These are phyloP conservation scores for Podarcis lilfordi DNA, from an alignment of 2,797 vertebrate species.

Conservation along the genomic window DNA sequence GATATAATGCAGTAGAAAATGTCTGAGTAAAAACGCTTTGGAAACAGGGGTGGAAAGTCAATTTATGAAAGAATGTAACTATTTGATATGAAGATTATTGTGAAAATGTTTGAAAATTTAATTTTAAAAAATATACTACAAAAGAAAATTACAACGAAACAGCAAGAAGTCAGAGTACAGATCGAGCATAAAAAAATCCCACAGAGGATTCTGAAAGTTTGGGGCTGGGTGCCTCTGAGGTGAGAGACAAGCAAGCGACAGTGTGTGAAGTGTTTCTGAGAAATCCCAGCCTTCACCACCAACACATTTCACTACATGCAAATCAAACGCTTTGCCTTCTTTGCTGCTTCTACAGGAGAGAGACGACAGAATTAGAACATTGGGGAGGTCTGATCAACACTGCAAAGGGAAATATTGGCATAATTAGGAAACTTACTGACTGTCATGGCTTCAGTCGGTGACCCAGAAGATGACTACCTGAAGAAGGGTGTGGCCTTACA, in stretches of 20 bases:
- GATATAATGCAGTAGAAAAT: no score
- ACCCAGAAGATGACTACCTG: neutral
- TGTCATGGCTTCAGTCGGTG: neutral
- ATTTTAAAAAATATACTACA: no score
- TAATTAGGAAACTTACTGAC: neutral
- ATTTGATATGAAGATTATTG: no score
- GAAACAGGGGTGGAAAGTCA: no score
- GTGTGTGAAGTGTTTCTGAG: neutral
- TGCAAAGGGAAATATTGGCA: neutral
- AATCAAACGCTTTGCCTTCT: neutral
- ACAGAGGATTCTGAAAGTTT: neutral
- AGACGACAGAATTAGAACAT: slow-evolving; percentile 11
- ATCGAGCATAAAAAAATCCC: no score
- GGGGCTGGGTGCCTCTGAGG: neutral
- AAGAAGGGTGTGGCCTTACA: neutral
- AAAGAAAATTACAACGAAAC: no score
- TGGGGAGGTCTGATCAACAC: neutral
- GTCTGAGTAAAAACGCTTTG: no score
- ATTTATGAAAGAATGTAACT: no score
- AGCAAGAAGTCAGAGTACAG: no score
- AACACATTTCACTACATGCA: neutral
- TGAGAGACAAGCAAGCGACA: neutral
- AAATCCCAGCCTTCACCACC: neutral
- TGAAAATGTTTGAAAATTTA: no score
- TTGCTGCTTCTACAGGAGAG: neutral